Conservation (phyloP, 2,797 vertebrate genomes). For the Acomys russatus region DNA sequence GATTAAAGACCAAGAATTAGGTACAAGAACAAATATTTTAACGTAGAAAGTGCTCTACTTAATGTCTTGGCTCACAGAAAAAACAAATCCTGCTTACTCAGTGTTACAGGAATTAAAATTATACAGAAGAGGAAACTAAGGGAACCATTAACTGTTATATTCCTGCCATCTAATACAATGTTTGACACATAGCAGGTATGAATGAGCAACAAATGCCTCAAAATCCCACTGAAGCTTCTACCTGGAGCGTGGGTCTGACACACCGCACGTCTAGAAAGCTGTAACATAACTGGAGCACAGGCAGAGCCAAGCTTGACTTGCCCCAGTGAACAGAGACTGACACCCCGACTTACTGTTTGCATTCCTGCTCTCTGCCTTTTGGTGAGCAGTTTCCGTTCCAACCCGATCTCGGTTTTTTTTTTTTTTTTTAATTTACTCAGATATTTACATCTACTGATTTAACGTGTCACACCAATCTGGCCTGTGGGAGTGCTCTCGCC, state of each 20-base stretch:
- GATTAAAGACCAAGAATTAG: conserved; percentile 8
- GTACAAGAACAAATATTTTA: conserved; percentile 37
- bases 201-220: background rate
- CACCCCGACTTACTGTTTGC: conserved; percentile 70
- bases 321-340: conserved; percentile 61
- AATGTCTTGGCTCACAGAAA: background rate
- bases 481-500: conserved; percentile 35
- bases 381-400: conserved; percentile 59
- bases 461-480: background rate
- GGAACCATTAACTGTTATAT: background rate
- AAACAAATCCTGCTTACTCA: background rate
- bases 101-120: background rate
- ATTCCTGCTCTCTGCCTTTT: conserved; percentile 76
- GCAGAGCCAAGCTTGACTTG: conserved; percentile 68
- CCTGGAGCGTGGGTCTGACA: conserved; percentile 31
- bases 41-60: background rate
- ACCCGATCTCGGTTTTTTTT: background rate
- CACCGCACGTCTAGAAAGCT: conserved; percentile 65
- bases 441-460: conserved; percentile 71
- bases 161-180: background rate
- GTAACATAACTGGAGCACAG: conserved; percentile 73
- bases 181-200: background rate
- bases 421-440: conserved; percentile 59
- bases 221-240: conserved; percentile 4
- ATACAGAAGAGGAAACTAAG: background rate